Evolutionary conservation across 2,888 invertebrate species (phyloP).

Genomic region (Gisinianus flammeolus): DNA sequence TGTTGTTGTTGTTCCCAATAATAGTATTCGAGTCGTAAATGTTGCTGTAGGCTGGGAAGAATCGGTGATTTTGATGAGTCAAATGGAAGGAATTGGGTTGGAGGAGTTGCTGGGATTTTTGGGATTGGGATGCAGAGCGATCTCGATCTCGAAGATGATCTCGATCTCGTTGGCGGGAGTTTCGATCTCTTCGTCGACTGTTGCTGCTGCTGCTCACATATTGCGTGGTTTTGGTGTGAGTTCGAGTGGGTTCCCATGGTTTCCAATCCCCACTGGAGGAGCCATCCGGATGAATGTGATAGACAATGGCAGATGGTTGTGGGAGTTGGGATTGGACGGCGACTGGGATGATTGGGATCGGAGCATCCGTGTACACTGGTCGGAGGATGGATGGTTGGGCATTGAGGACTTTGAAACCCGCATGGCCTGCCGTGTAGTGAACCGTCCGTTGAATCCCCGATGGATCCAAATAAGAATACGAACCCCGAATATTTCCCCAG

Average conservation of each 20-base stretch:
- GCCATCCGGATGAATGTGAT: conserved; percentile 55
- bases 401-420: conserved; percentile 51
- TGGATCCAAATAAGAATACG: conserved; percentile 48
- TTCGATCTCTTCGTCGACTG: neutral
- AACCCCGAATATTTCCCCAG: conserved; percentile 51
- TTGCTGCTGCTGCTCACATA: neutral
- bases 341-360: conserved; percentile 28
- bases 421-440: conserved; percentile 51
- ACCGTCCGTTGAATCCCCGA: conserved; percentile 49
- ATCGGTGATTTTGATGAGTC: conserved; percentile 28
- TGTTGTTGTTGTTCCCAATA: neutral
- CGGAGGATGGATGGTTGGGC: conserved; percentile 47
- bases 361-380: conserved; percentile 48
- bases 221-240: neutral
- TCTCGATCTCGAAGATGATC: neutral
- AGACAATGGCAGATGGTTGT: conserved; percentile 53
- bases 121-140: neutral
- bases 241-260: conserved; percentile 50
- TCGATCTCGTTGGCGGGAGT: neutral
- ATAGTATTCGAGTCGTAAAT: neutral
- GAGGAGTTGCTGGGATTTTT: neutral
- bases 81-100: conserved; percentile 35
- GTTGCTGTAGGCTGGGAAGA: conserved; percentile 32
- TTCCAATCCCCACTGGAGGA: conserved; percentile 45
- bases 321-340: conserved; percentile 24